These are phyloP conservation scores for Heliangelus exortis DNA, from an alignment of 2,797 vertebrate species.

Conservation along the genomic window DNA sequence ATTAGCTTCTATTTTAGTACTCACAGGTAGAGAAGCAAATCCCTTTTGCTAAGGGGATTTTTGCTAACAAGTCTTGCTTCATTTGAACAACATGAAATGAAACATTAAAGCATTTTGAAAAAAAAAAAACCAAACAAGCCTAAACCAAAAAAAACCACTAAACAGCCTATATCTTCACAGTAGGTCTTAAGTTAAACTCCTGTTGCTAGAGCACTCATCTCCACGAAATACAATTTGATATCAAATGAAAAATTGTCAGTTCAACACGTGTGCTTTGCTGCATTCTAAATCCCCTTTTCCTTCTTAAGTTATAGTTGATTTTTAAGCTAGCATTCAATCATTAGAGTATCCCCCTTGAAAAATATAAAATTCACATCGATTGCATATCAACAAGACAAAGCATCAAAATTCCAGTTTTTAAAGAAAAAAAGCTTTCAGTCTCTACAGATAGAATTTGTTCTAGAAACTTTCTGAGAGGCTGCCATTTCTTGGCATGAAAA, in stretches of 20 bases:
- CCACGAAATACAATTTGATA: not conserved
- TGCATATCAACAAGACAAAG: not conserved
- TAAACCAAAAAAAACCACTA: too few relatives aligned
- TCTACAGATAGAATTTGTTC: not conserved
- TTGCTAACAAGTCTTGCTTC: not conserved
- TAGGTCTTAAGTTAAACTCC: not conserved
- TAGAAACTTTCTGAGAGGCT: not conserved
- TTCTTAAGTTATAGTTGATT: not conserved
- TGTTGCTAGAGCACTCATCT: not conserved
- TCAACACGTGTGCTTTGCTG: rapidly evolving
- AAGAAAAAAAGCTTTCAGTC: not conserved
- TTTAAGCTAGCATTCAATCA: not conserved
- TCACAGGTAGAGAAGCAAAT: not conserved
- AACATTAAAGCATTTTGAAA: not conserved
- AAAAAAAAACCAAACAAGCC: not conserved
- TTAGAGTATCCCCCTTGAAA: not conserved
- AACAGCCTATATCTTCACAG: not conserved
- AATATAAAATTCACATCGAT: not conserved
- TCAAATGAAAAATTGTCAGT: not conserved
- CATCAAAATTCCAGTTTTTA: not conserved
- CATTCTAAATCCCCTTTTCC: not conserved
- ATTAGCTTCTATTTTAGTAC: not conserved
- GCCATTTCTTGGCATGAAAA: not conserved
- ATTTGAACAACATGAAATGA: not conserved
- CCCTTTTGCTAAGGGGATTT: not conserved